Base-by-base conservation (phyloP, 2,113 vertebrate genomes). In the Leptodactylus fuscus region DNA sequence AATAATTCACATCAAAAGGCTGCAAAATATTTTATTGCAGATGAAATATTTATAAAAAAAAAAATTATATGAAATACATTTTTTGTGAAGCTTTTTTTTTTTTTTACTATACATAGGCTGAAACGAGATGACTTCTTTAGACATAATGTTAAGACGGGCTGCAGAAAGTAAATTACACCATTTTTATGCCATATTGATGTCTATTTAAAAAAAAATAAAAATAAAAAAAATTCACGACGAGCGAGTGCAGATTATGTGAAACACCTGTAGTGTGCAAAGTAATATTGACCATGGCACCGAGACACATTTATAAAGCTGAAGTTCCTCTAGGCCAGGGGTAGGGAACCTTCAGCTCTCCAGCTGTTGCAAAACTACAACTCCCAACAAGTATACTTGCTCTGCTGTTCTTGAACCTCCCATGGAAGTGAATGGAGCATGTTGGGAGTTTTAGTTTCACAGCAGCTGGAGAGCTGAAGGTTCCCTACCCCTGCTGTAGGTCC, bases 1-100 rank as follows among this genome's bases (percentile, higher is more conserved):
- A n/a, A n/a, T n/a, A n/a, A n/a, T n/a, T n/a, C n/a, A n/a, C n/a
- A n/a, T n/a, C n/a, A 78, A 78, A 78, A 32, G 9, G 20, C 46
- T 78, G 75, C 75, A 83, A 75, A 55, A 58, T 41, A 62, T 49
- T 76, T 84, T 76, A 76, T 65, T 84, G 71, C 82, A 65, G 71
- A 44, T 75, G 29, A 65, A 76, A 84, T 60, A 65, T 76, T 75
- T 84, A 77, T 62, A 84, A 84, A 84, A 82, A 71, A 82, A n/a
- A n/a, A 49, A 48, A 84, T 11, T n/a, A 84, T 84, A 65, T 24
- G 70, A 75, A 53, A 70, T 81, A 81, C 81, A 70, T 71, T 51
- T n/a, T 67, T 34, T 51, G 81, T 78, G 75, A 55, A 78, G 49
- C 29, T 9, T 76, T 77, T 53, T 34, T 75, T 48, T n/a, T n/a